Evolutionary conservation across 2,888 invertebrate genomes (phyloP).

Genomic region (Eupithecia tripunctaria): DNA sequence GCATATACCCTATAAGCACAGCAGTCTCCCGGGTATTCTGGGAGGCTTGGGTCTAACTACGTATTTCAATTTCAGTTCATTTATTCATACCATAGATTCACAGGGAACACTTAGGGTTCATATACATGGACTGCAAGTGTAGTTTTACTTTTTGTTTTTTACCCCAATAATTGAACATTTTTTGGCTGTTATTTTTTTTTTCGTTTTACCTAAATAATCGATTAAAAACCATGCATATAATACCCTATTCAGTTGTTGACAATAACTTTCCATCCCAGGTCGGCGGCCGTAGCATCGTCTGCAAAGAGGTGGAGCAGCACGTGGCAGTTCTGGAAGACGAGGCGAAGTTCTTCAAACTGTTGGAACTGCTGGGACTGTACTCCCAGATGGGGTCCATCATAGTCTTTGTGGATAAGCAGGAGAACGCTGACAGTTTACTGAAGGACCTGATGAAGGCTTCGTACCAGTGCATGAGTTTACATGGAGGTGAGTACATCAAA

Average conservation of each 20-base stretch:
- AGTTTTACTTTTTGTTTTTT: too few species aligned
- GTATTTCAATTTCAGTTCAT: too few species aligned
- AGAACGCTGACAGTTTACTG: conserved; percentile 96
- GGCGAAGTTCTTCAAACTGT: conserved; percentile 97
- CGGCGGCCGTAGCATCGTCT: conserved; percentile 97
- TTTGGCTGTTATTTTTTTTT: too few species aligned
- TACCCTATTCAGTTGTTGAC: background rate
- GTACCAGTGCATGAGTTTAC: conserved; percentile 98
- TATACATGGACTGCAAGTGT: too few species aligned
- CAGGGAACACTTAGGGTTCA: too few species aligned
- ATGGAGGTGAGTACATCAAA: conserved; percentile 87
- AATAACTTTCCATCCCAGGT: conserved; percentile 79
- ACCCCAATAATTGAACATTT: too few species aligned
- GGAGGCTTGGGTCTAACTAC: too few species aligned
- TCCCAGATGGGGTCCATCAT: conserved; percentile 96
- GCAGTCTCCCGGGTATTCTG: too few species aligned
- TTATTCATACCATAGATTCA: too few species aligned
- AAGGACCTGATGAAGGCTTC: conserved; percentile 98
- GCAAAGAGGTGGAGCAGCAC: conserved; percentile 98
- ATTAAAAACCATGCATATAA: too few species aligned
- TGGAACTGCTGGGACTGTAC: conserved; percentile 98
- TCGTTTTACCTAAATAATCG: too few species aligned
- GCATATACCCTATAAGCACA: too few species aligned
- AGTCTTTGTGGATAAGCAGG: conserved; percentile 99
- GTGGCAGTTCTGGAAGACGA: conserved; percentile 97